phyloP scores from a whole-genome alignment of 2,888 invertebrate species.

The Pristionchus fissidentatus region DNA sequence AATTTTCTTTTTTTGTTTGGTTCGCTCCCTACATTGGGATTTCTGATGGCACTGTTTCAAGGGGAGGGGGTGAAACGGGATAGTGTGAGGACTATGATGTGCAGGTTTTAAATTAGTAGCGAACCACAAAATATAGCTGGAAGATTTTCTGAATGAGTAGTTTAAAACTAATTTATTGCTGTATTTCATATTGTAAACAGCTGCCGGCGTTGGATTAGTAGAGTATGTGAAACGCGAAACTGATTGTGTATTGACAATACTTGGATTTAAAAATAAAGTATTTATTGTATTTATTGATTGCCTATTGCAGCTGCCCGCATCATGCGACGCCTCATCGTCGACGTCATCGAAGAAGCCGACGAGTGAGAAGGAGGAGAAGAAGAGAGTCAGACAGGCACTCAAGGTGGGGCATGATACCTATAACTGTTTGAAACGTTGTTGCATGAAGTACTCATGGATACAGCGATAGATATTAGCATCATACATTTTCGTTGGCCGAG shows the following conservation, averaged over 20 bases:
- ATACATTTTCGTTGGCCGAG: no score
- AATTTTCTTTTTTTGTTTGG: no score
- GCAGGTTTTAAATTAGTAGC: background rate
- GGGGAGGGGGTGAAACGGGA: no score
- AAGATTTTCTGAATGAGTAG: no score
- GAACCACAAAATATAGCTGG: background rate
- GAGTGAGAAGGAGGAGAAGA: conserved; percentile 17
- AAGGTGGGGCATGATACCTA: background rate
- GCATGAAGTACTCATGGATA: background rate
- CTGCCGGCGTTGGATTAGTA: no score
- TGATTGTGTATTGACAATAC: background rate
- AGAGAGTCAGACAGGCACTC: conserved; percentile 5
- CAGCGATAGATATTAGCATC: no score
- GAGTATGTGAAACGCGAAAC: background rate
- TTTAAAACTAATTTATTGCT: no score
- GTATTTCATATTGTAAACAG: no score
- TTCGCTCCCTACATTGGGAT: no score
- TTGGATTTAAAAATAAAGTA: background rate
- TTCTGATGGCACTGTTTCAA: no score
- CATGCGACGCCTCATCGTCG: background rate
- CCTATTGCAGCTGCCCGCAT: background rate
- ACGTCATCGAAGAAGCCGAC: background rate
- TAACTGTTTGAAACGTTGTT: background rate
- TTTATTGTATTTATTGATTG: background rate
- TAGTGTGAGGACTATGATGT: no score